Evolutionary conservation across 2,888 invertebrate species (phyloP).

Genomic region (Didymodactylos carnosus): DNA sequence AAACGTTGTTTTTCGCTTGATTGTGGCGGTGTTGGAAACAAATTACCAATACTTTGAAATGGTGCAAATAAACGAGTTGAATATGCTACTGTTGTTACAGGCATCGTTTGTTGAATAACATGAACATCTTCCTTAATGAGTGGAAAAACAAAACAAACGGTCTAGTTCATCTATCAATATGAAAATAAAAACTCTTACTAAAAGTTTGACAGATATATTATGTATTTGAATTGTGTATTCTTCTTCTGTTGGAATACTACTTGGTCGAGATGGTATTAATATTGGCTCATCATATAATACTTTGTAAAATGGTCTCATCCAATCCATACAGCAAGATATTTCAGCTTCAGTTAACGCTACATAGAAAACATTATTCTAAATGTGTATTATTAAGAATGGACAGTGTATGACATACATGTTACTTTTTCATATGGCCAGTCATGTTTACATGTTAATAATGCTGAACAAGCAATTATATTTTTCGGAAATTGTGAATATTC

Average conservation of each 20-base stretch:
- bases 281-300: neutral
- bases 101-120: neutral
- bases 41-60: neutral
- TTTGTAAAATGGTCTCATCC: slow-evolving; percentile 58
- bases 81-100: neutral
- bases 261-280: neutral
- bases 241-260: neutral
- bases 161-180: neutral
- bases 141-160: neutral
- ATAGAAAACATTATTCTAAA: neutral
- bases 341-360: slow-evolving; percentile 38
- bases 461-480: slow-evolving; percentile 69
- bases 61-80: too few relatives aligned
- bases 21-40: neutral
- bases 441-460: slow-evolving; percentile 54
- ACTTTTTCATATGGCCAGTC: slow-evolving; percentile 56
- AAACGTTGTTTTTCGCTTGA: neutral
- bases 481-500: slow-evolving; percentile 60
- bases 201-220: neutral
- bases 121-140: neutral
- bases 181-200: neutral
- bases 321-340: slow-evolving; percentile 54
- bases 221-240: neutral
- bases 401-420: neutral
- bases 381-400: neutral